Evolutionary conservation across 1,140 invertebrate species (phyloP), one percentile per base, ranked within the genome.

Genomic region (Drosophila burlai): DNA sequence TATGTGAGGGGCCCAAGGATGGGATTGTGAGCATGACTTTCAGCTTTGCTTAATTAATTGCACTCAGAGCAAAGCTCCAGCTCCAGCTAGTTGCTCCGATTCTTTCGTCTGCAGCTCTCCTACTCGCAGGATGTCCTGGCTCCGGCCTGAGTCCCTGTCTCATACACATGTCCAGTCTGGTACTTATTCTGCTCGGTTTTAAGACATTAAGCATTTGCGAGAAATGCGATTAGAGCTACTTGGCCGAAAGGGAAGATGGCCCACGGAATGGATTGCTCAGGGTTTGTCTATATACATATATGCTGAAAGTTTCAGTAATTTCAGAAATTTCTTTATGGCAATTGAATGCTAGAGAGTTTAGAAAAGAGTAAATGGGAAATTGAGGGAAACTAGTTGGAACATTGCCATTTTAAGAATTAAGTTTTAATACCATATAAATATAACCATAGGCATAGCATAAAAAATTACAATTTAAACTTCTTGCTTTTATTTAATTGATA

Each of bases 31-130:
- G 85, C 77, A 89, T 89, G 85, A 87, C 84, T 87, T 87, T 89
- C 84, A 89, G 84, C 84, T 89, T 87, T 87, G 84, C 84, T 87
- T 87, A 87, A 87, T 87, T 87, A 87, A 87, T 87, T 87, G 84
- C 84, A 87, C 85, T 87, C 84, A 84, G 81, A 60, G 73, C 68
- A 72, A 78, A 83, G 80, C 83, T 87, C 72, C 64, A 64, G 66
- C 63, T 31, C 72, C 64, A 64, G 66, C 63, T 29, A 40, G 49
- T 47, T n/a, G 15, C 15, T 34, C n/a, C 58, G 9, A 34, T 50
- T 63, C 63, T 42, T 65, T 45, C 13, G 26, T 52, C 31, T 16
- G 31, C 18, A 15, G 21, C 21, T 24, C 45, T 47, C 46, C 3
- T 26, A 3, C 47, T 26, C 15, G 18, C 47, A 15, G 67, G 65